These are phyloP conservation scores for Cynaeus angustus DNA, from an alignment of 2,888 invertebrate genomes.

Conservation along the genomic window DNA sequence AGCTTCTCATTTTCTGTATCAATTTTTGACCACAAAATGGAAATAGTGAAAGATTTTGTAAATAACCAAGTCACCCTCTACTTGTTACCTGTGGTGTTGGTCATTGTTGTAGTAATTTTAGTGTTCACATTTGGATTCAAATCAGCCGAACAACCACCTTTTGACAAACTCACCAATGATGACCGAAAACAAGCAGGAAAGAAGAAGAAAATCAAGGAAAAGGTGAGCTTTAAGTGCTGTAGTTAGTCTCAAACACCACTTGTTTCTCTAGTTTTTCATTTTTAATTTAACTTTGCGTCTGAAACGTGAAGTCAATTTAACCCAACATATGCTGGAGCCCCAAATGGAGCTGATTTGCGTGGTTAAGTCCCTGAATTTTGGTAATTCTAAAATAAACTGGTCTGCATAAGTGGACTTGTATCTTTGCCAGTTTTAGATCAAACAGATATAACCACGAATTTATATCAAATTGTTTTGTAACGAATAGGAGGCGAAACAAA, in stretches of 20 bases:
- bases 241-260: neutral
- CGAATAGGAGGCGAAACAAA: constrained; percentile 17
- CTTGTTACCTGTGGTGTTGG: constrained; percentile 75
- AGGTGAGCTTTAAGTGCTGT: constrained; percentile 71
- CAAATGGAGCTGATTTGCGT: constrained; percentile 14
- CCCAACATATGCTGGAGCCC: constrained; percentile 36
- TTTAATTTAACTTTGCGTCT: constrained; percentile 19
- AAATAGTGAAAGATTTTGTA: constrained; percentile 76
- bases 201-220: constrained; percentile 82
- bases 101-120: constrained; percentile 61
- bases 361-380: constrained; percentile 18
- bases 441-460: constrained; percentile 28
- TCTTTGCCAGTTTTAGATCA: constrained; percentile 32
- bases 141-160: constrained; percentile 80
- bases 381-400: constrained; percentile 33
- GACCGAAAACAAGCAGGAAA: constrained; percentile 81
- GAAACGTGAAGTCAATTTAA: neutral
- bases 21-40: constrained; percentile 70
- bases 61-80: constrained; percentile 76
- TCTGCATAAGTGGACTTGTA: constrained; percentile 15
- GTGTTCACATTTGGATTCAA: constrained; percentile 65
- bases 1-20: constrained; percentile 55
- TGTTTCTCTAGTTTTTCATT: neutral
- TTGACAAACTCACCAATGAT: constrained; percentile 81
- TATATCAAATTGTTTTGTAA: constrained; percentile 10